phyloP scores from a whole-genome alignment of 92 coral and sea anemone species.

The Metridium senile region DNA sequence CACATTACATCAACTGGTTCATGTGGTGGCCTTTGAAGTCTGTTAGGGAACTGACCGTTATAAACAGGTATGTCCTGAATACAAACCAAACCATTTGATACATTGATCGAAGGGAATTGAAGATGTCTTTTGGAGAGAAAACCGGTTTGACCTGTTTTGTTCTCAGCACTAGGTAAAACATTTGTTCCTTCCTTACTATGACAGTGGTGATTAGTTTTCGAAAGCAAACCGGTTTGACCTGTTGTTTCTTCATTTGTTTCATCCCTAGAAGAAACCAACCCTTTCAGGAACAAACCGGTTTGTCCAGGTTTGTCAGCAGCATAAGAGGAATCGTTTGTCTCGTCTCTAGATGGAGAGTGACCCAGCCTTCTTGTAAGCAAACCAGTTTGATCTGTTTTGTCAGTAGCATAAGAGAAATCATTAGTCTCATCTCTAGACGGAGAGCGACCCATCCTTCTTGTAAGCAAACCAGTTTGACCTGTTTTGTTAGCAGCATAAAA shows the following conservation, averaged over 20 bases:
- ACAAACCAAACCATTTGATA: neutral
- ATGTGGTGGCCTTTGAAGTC: neutral
- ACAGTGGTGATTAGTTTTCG: no score
- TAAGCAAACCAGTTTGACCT: neutral
- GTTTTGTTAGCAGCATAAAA: neutral
- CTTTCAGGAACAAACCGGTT: neutral
- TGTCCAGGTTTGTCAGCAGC: neutral
- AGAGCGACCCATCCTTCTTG: neutral
- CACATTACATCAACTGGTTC: neutral
- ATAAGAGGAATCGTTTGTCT: neutral
- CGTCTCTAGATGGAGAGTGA: neutral
- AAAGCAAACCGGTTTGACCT: neutral
- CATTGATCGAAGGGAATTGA: neutral
- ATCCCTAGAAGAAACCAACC: neutral
- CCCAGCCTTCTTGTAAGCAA: neutral
- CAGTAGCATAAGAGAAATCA: neutral
- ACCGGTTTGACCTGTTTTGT: neutral
- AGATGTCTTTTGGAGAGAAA: neutral
- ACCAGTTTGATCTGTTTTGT: neutral
- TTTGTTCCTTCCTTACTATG: no score
- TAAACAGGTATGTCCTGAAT: neutral
- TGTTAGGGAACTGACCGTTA: neutral
- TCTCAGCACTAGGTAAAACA: neutral
- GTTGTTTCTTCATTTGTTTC: neutral
- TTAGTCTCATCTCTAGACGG: neutral